Evolutionary conservation across 2,888 invertebrate species (phyloP), one percentile per base, ranked within the genome.

Genomic region (Invenusta paracnida): DNA sequence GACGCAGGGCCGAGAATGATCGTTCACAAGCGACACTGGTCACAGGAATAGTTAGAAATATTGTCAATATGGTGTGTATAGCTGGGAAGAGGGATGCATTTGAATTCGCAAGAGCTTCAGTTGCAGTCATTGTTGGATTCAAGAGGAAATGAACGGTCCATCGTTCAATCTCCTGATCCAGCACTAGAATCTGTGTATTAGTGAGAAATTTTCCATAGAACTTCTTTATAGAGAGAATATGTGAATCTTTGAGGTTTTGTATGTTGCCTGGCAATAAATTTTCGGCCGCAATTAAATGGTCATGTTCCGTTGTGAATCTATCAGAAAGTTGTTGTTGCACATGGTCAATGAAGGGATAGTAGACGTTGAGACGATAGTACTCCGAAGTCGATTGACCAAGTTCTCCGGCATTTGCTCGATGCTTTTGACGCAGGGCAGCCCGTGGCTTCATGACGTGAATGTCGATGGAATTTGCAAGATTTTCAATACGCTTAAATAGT

Each of bases 21-120:
- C 11, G 73, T 73, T 73, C 27, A 13, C 73, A 73, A 73, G 73
- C 73, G 73, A 73, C 73, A 73, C 27, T 73, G 23, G 73, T 73
- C 2, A 73, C 73, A 73, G 73, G 25, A 73, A 73, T 73, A 73
- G 73, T 73, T 73, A 73, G 73, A 73, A 73, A 73, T 73, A 48
- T 11, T 48, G 48, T 48, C 48, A 48, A 48, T 48, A 48, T 48
- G 48, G 48, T 73, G 73, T 73, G 27, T 25, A 73, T 73, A 23
- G 73, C 73, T 73, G 73, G 73, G 73, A 73, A 73, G 73, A 73
- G 73, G 23, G 23, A 73, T 73, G 73, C 73, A 73, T 73, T 73
- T 73, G 73, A 73, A 73, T 73, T 73, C 73, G 23, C 17, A 73
- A 73, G 73, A 73, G 73, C 73, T 73, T 73, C 73, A 73, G 27